These are phyloP conservation scores for Procavia capensis DNA, from an alignment of 2,113 vertebrate genomes.

Conservation along the genomic window DNA sequence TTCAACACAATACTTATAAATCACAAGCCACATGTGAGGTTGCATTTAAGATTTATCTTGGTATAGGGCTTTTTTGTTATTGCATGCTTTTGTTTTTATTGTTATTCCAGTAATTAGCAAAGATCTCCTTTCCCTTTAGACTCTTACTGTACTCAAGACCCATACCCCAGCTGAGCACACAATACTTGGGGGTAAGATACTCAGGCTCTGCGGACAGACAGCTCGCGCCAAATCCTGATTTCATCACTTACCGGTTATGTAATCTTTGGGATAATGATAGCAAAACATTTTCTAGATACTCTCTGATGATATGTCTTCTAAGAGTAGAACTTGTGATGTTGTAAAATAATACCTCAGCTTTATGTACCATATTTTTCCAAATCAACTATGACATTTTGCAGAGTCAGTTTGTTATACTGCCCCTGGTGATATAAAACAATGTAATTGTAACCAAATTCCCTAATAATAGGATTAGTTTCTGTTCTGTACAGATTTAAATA, in stretches of 20 bases:
- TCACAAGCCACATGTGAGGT: neutral
- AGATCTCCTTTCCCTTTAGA: neutral
- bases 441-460: neutral
- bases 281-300: neutral
- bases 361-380: neutral
- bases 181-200: neutral
- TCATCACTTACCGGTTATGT: neutral
- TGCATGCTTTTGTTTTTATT: neutral
- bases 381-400: neutral
- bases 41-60: neutral
- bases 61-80: neutral
- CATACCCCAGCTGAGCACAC: neutral
- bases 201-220: neutral
- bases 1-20: neutral
- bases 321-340: slow-evolving; percentile 9
- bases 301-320: neutral
- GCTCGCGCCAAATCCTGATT: neutral
- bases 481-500: neutral
- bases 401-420: slow-evolving; percentile 14
- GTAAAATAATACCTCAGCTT: neutral
- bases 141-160: neutral
- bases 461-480: neutral
- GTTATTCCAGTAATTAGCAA: neutral
- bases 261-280: neutral
- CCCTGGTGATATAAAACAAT: neutral